phyloP scores from a whole-genome alignment of 2,113 vertebrate species.

The Heterocephalus glaber region DNA sequence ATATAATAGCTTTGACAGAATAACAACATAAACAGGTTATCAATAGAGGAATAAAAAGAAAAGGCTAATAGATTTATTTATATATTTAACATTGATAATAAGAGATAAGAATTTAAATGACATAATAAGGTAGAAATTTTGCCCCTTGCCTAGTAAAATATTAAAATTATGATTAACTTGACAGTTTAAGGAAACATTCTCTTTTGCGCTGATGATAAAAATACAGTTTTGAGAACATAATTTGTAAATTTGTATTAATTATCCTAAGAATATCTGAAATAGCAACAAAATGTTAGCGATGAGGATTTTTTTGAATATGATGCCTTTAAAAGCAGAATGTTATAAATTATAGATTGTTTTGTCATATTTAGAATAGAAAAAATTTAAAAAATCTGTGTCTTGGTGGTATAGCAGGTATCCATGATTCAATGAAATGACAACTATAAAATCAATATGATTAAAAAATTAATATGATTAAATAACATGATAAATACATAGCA shows the following conservation, averaged over 20 bases:
- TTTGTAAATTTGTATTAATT: neutral
- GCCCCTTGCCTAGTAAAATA: constrained; percentile 1
- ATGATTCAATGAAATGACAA: neutral
- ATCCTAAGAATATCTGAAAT: neutral
- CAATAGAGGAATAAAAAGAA: neutral
- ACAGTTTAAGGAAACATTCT: neutral
- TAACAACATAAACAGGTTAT: neutral
- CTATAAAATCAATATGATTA: neutral
- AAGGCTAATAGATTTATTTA: neutral
- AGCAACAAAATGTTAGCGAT: neutral
- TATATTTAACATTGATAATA: neutral
- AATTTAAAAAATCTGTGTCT: constrained; percentile 2
- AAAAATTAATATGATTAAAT: constrained; percentile 17
- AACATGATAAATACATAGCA: neutral
- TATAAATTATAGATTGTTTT: neutral
- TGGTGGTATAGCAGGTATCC: neutral
- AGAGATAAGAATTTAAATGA: neutral
- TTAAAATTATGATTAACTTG: neutral
- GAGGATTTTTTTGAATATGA: neutral
- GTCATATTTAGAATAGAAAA: neutral
- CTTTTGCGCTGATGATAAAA: neutral
- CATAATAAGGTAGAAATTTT: neutral
- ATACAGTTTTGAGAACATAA: neutral
- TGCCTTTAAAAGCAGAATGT: neutral
- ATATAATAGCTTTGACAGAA: neutral